These are phyloP conservation scores for Morphnarchus princeps DNA, from an alignment of 2,113 vertebrate species.

Conservation along the genomic window DNA sequence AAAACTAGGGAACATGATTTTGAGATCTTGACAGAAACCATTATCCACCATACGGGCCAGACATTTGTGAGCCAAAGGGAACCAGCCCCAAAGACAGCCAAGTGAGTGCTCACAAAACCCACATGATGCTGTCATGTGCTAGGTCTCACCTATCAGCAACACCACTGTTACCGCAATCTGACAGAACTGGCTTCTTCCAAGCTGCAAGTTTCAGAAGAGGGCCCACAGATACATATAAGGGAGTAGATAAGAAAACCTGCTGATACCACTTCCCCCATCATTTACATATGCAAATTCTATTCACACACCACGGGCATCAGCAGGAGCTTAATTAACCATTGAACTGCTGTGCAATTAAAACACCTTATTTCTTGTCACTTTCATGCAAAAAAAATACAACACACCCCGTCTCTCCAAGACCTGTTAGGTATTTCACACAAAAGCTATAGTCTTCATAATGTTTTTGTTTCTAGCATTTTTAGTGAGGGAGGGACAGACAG, in stretches of 20 bases:
- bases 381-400: not conserved
- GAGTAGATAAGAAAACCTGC: not conserved
- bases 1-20: rapidly evolving
- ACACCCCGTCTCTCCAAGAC: not conserved
- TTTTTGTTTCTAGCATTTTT: not conserved
- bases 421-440: not conserved
- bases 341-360: not conserved
- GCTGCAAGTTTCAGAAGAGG: not conserved
- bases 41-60: not conserved
- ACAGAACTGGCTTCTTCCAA: not conserved
- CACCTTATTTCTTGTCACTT: not conserved
- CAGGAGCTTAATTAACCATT: not conserved
- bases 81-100: not conserved
- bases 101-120: not conserved
- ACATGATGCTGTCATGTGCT: not conserved
- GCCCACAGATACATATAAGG: too few relatives aligned
- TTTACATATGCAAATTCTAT: not conserved
- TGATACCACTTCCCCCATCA: not conserved
- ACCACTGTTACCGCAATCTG: not conserved
- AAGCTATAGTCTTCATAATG: not conserved
- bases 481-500: not conserved
- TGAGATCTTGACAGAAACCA: not conserved
- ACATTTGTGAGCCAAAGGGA: not conserved
- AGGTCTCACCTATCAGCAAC: not conserved
- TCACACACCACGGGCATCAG: not conserved